A percentile compares a stretch with the other conserved stretches of the same genome.
These are phyloP conservation scores for Rhynchotus rufescens DNA, from an alignment of 2,797 vertebrate genomes.

Conservation along the genomic window DNA sequence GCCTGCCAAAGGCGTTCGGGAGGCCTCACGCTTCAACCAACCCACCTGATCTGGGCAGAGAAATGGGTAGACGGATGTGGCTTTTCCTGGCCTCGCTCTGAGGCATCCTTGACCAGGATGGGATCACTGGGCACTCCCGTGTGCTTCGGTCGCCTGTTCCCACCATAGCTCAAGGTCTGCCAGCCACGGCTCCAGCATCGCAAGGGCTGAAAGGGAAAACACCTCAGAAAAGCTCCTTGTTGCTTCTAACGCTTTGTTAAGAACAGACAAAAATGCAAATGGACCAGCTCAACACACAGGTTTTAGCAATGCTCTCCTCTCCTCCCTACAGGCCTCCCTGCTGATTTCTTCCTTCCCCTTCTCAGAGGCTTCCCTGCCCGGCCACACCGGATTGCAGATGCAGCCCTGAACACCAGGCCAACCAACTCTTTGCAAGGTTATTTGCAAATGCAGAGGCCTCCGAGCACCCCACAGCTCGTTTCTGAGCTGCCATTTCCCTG, in stretches of 20 bases:
- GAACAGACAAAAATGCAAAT: neutral
- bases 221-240: neutral
- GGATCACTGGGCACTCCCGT: neutral
- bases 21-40: neutral
- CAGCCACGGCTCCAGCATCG: neutral
- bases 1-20: neutral
- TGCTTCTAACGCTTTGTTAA: neutral
- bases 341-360: neutral
- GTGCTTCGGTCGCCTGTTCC: neutral
- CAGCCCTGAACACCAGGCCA: neutral
- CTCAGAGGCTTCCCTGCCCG: rapidly evolving
- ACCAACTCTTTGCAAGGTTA: neutral
- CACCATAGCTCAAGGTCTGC: neutral
- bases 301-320: neutral
- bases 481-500: neutral
- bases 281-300: rapidly evolving
- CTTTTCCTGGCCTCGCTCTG: neutral
- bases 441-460: neutral
- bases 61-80: neutral
- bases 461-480: rapidly evolving
- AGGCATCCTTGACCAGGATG: neutral
- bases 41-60: neutral
- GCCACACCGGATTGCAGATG: rapidly evolving
- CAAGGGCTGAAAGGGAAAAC: neutral
- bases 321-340: neutral